Percentiles rank a stretch among this genome's conserved stretches.
These are phyloP conservation scores for Oconnorella tubifera DNA, from an alignment of 2,888 invertebrate genomes.

Conservation along the genomic window DNA sequence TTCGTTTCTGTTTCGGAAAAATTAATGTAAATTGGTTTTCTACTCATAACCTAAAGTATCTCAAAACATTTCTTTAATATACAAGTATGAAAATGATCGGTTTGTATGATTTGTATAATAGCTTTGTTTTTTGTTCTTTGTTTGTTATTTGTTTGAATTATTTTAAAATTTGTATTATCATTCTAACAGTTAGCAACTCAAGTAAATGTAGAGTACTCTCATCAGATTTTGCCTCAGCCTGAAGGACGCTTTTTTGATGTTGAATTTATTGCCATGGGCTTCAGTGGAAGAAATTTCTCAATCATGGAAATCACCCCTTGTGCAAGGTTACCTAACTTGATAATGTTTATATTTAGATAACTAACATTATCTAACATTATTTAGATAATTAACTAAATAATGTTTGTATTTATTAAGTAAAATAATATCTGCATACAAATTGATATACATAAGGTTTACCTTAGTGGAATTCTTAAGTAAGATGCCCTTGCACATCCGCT, in stretches of 20 bases:
- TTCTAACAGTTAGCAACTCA: slow-evolving; percentile 22
- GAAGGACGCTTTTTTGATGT: slow-evolving; percentile 64
- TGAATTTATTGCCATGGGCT: slow-evolving; percentile 60
- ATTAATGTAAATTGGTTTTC: too few species aligned
- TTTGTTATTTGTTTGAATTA: not conserved
- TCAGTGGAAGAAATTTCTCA: slow-evolving; percentile 81
- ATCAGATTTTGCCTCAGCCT: slow-evolving; percentile 19
- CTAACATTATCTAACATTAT: too few species aligned
- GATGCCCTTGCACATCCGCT: too few species aligned
- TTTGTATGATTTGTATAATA: not conserved
- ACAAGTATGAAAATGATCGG: not conserved
- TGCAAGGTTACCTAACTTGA: slow-evolving; percentile 68
- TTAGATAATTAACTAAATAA: too few species aligned
- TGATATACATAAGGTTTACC: too few species aligned
- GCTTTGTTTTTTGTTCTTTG: not conserved
- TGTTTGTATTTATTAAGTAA: too few species aligned
- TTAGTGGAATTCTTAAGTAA: too few species aligned
- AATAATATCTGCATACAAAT: too few species aligned
- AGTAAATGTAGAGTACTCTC: slow-evolving; percentile 29
- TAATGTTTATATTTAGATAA: too few species aligned
- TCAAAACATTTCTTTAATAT: not conserved
- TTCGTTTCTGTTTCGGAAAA: too few species aligned
- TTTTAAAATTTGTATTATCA: not conserved
- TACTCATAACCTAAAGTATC: too few species aligned
- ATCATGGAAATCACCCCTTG: slow-evolving; percentile 59